Percentiles rank a stretch among this genome's conserved stretches.
phyloP scores from a whole-genome alignment of 2,797 vertebrate species.

The Acipenser oxyrinchus region DNA sequence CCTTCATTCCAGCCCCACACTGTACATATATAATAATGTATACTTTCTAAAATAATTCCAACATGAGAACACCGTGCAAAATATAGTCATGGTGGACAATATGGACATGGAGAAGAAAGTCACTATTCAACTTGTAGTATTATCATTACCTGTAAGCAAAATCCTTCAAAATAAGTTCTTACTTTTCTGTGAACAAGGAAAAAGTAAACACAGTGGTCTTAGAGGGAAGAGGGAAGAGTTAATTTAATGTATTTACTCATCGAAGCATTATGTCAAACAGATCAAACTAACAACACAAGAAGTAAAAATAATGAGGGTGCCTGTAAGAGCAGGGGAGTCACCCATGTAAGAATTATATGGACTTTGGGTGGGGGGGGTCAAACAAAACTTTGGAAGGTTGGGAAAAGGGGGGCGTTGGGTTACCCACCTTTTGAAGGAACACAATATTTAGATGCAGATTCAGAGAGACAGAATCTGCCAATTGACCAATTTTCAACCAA shows the following conservation, averaged over 20 bases:
- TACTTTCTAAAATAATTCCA: not conserved
- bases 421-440: no score
- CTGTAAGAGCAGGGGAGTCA: not conserved
- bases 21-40: no score
- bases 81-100: conserved; percentile 24
- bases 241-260: no score
- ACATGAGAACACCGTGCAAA: conserved; percentile 31
- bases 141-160: conserved; percentile 52
- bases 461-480: no score
- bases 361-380: no score
- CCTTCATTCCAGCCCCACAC: no score
- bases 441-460: no score
- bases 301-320: not conserved
- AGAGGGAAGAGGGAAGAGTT: no score
- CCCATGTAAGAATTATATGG: not conserved
- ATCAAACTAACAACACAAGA: not conserved
- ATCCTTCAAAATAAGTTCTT: conserved; percentile 68
- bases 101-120: conserved; percentile 9
- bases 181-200: conserved; percentile 55
- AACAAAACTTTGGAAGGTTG: no score
- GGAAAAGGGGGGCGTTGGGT: no score
- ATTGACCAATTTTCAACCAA: no score
- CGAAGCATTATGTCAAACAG: not conserved
- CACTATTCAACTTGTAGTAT: not conserved
- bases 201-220: conserved; percentile 18